Percentiles rank a stretch among this genome's conserved stretches.
phyloP scores from a whole-genome alignment of 1,140 invertebrate species.

The Drosophila tristis region DNA sequence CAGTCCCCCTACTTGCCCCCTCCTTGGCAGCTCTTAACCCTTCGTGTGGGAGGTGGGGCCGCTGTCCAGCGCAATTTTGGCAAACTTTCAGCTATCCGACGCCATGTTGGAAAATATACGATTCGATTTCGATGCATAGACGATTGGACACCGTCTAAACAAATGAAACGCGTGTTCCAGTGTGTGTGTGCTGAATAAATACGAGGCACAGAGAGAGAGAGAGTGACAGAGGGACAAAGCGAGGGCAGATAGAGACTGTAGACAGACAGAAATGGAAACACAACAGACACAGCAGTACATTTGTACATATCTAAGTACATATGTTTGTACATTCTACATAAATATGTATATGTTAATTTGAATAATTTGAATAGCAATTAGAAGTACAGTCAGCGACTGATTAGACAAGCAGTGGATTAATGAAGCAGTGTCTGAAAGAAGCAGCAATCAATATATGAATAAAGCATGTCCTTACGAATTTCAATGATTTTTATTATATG shows the following conservation, averaged over 20 bases:
- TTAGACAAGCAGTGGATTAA: constrained; percentile 30
- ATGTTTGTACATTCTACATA: constrained; percentile 20
- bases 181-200: background rate
- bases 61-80: constrained; percentile 34
- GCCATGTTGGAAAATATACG: constrained; percentile 66
- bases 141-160: constrained; percentile 79
- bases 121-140: constrained; percentile 50
- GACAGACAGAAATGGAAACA: too few relatives aligned
- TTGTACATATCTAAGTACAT: constrained; percentile 40
- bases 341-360: constrained; percentile 39
- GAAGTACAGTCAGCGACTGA: constrained; percentile 3
- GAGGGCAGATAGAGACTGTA: too few relatives aligned
- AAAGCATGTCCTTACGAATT: too few relatives aligned
- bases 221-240: too few relatives aligned
- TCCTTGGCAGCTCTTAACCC: background rate
- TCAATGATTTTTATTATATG: too few relatives aligned
- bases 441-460: too few relatives aligned
- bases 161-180: constrained; percentile 44
- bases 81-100: constrained; percentile 52
- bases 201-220: too few relatives aligned
- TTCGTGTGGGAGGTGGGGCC: background rate
- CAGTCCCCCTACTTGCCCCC: too few relatives aligned
- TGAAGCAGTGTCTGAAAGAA: constrained; percentile 28
- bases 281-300: constrained; percentile 9
- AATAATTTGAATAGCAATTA: constrained; percentile 74